phyloP scores from a whole-genome alignment of 1,140 invertebrate species.

The Euwallacea similis region DNA sequence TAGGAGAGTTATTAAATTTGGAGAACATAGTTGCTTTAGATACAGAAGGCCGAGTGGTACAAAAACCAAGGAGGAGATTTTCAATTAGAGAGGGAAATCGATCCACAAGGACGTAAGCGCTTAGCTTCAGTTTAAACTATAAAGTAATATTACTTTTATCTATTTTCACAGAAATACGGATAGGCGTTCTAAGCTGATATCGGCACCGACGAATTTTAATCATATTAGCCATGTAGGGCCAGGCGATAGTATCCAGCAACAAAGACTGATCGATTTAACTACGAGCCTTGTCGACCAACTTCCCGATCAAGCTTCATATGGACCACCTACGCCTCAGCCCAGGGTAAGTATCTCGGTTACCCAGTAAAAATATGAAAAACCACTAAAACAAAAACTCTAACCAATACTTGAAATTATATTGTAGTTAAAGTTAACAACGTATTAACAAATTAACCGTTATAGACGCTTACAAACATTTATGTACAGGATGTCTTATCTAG shows the following conservation, averaged over 20 bases:
- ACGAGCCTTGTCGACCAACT: conserved; percentile 74
- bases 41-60: conserved; percentile 62
- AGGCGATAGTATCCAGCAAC: conserved; percentile 91
- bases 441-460: too few relatives aligned
- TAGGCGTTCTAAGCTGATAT: conserved; percentile 91
- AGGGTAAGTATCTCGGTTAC: conserved; percentile 47
- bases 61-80: conserved; percentile 78
- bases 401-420: too few relatives aligned
- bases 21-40: conserved; percentile 67
- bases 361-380: background rate
- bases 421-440: too few relatives aligned
- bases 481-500: too few relatives aligned
- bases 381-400: background rate
- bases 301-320: conserved; percentile 57
- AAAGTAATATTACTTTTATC: background rate
- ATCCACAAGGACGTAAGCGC: conserved; percentile 64
- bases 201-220: conserved; percentile 96
- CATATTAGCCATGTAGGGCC: conserved; percentile 99
- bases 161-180: conserved; percentile 65
- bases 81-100: conserved; percentile 82
- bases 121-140: background rate
- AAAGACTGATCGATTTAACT: conserved; percentile 88
- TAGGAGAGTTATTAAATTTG: conserved; percentile 70
- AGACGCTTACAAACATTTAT: too few relatives aligned
- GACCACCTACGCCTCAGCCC: conserved; percentile 50